Percentiles rank a stretch among this genome's conserved stretches.
Conservation (phyloP, 2,888 invertebrate species). For the Apamea anceps region DNA sequence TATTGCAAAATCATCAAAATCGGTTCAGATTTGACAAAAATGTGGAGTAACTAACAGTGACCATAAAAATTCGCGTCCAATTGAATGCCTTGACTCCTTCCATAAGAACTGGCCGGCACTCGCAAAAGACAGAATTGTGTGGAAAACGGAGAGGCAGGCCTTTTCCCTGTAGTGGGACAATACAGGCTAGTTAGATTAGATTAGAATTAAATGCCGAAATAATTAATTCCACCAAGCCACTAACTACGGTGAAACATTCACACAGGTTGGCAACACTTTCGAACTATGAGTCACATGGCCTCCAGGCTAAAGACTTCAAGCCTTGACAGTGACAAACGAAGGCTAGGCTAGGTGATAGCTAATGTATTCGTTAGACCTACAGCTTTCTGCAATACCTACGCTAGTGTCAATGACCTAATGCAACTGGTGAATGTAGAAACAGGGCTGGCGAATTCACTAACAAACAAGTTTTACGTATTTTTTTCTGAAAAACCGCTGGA, state of each 20-base stretch:
- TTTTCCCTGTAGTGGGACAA: too few species aligned
- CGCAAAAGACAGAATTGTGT: too few species aligned
- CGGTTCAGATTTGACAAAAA: background rate
- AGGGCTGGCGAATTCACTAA: background rate
- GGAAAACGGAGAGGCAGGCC: too few species aligned
- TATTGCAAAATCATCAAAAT: background rate
- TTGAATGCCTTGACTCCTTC: background rate
- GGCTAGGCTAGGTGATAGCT: slow-evolving; percentile 20
- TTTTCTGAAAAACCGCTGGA: background rate
- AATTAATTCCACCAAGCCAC: background rate
- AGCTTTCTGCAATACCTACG: slow-evolving; percentile 21
- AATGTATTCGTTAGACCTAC: slow-evolving; percentile 35
- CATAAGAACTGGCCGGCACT: too few species aligned
- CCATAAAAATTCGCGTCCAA: background rate
- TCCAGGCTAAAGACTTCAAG: slow-evolving; percentile 2
- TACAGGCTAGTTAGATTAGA: too few species aligned
- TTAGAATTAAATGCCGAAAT: background rate
- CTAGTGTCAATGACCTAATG: slow-evolving; percentile 36
- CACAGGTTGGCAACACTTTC: slow-evolving; percentile 2
- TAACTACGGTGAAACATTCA: background rate
- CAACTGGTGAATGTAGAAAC: slow-evolving; percentile 28
- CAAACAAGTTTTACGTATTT: background rate
- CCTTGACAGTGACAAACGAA: slow-evolving; percentile 53
- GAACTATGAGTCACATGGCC: background rate
- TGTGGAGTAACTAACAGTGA: background rate